Base-by-base conservation (phyloP, 1,140 invertebrate genomes). In the Mamestra configurata region DNA sequence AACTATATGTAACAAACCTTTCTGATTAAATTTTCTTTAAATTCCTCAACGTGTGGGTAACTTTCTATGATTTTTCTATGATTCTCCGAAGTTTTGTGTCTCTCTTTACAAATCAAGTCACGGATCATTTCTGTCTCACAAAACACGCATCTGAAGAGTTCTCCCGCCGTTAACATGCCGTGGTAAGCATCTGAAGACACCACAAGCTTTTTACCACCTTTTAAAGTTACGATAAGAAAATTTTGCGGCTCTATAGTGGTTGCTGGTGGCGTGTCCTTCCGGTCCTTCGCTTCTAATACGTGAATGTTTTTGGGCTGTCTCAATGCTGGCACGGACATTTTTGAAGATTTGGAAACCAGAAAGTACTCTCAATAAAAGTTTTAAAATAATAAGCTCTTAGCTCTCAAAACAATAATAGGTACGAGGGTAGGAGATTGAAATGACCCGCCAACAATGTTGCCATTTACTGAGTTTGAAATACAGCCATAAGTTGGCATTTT, bases 121-220 rank as follows among this genome's bases (percentile, higher is more conserved):
- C 84, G 37, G 3, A 81, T 64, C 46, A 92, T 86, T 24, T 87
- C 80, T 0, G 40, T 53, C 15, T 73, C 59, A 77, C 90, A 92
- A 51, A 90, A 83, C 2, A 89, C 82, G 31, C 90, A 92, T 73
- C 79, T 85, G 27, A 76, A 86, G 11, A 81, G 59, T 7, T 85
- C 75, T 0, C 82, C 82, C 0, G 40, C 61, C 15, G 70, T 88
- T 40, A 90, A 27, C 7, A 92, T 87, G 0, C 88, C 86, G 27
- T 92, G 84, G 43, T 88, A 88, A 1, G 86, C 71, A 59, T 92
- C 88, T 1, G 88, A 89, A 27, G 85, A 76, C 3, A 92, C 80
- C 0, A 90, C 89, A 1, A 92, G 66, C 61, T 88, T 89, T 7
- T 46, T 82, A 0, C 75, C 70, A 51, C 82, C 79, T 75, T 85